These are phyloP conservation scores for Lynx canadensis DNA, from an alignment of 2,113 vertebrate genomes.

Conservation along the genomic window DNA sequence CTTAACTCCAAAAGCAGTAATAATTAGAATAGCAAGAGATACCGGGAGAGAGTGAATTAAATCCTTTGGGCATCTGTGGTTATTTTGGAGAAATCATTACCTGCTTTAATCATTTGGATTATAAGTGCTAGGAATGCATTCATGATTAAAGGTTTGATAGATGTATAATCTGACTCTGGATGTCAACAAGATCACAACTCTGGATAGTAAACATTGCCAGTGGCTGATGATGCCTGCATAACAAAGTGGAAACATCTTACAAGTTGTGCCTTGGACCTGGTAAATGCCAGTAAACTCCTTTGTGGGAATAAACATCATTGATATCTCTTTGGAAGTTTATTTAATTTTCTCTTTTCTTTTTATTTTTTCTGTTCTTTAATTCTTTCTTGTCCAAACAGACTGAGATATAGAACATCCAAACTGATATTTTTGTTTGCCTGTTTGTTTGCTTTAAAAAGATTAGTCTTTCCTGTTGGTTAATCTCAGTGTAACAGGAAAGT, in stretches of 20 bases:
- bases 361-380: background rate
- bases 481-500: background rate
- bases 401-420: conserved; percentile 3
- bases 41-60: conserved; percentile 78
- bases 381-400: conserved; percentile 10
- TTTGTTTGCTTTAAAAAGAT: conserved; percentile 21
- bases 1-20: conserved; percentile 82
- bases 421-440: background rate
- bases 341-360: conserved; percentile 38
- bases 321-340: background rate
- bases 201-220: conserved; percentile 73
- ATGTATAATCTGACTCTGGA: conserved; percentile 79
- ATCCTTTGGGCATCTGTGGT: conserved; percentile 79
- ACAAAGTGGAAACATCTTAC: conserved; percentile 31
- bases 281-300: conserved; percentile 70
- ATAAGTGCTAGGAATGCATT: conserved; percentile 70
- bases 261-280: conserved; percentile 65
- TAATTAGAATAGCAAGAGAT: conserved; percentile 83
- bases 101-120: conserved; percentile 80
- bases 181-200: conserved; percentile 77
- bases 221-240: conserved; percentile 67
- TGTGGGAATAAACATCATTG: conserved; percentile 27
- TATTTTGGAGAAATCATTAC: conserved; percentile 83
- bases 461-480: background rate
- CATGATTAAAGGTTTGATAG: conserved; percentile 77